phyloP scores from a whole-genome alignment of 2,113 vertebrate species.

The Tragelaphus imberbis region DNA sequence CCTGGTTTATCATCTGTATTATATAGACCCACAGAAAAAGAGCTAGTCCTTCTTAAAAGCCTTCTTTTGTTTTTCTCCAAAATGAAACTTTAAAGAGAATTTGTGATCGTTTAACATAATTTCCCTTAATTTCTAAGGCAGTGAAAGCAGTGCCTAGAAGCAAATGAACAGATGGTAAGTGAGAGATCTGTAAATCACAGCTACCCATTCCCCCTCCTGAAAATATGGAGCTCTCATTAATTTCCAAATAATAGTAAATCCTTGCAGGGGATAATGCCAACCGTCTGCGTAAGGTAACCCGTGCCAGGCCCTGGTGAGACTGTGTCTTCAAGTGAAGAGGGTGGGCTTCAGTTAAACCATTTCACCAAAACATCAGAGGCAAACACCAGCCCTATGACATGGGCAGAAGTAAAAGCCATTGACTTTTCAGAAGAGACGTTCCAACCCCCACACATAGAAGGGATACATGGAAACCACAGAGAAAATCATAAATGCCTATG shows the following conservation, averaged over 20 bases:
- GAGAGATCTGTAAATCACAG: slow-evolving; percentile 61
- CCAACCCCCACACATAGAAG: fast-evolving
- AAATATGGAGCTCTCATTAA: not conserved
- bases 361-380: not conserved
- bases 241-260: slow-evolving; percentile 31
- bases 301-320: not conserved
- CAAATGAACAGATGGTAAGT: slow-evolving; percentile 64
- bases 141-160: slow-evolving; percentile 29
- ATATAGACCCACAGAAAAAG: slow-evolving; percentile 24
- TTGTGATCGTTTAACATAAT: slow-evolving; percentile 52
- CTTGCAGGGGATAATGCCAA: not conserved
- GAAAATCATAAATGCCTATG: fast-evolving
- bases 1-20: not conserved
- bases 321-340: not conserved
- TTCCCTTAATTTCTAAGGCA: slow-evolving; percentile 30
- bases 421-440: not conserved
- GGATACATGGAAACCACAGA: not conserved
- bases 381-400: not conserved
- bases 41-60: slow-evolving; percentile 30
- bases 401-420: not conserved
- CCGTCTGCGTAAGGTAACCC: fast-evolving
- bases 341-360: not conserved
- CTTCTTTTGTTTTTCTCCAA: slow-evolving; percentile 52
- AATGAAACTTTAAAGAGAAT: slow-evolving; percentile 36
- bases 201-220: not conserved